Conservation (phyloP, 2,797 vertebrate genomes). For the Acestrorhynchus altus region DNA sequence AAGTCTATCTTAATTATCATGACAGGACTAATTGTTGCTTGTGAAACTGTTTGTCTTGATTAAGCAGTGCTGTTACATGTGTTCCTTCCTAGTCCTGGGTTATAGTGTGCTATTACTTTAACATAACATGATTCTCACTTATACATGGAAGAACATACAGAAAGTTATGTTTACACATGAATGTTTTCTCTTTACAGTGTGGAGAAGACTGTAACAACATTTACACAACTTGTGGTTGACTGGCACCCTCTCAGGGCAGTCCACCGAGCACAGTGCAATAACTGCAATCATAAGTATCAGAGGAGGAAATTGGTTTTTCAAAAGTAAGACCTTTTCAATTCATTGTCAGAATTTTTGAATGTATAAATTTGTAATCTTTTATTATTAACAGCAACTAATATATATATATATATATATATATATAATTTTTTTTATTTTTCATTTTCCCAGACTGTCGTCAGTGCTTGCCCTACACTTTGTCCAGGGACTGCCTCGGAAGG, state of each 20-base stretch:
- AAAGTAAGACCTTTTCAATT: conserved; percentile 82
- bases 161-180: too few relatives aligned
- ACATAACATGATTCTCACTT: too few relatives aligned
- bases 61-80: too few relatives aligned
- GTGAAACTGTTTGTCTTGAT: too few relatives aligned
- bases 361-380: neutral
- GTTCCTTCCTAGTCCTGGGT: neutral
- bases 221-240: conserved; percentile 82
- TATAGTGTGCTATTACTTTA: neutral
- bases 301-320: conserved; percentile 85
- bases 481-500: conserved; percentile 84
- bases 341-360: too few relatives aligned
- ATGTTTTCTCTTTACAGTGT: conserved; percentile 67
- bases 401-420: neutral
- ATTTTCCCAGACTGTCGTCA: conserved; percentile 76
- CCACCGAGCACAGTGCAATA: conserved; percentile 82
- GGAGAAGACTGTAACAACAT: conserved; percentile 83
- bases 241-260: conserved; percentile 88
- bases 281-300: conserved; percentile 80
- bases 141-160: too few relatives aligned
- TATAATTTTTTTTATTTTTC: neutral
- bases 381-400: too few relatives aligned
- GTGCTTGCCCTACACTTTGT: conserved; percentile 90
- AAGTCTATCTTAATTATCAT: too few relatives aligned
- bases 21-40: too few relatives aligned